Conservation (phyloP, 2,797 vertebrate species). For the Hirundo rustica region DNA sequence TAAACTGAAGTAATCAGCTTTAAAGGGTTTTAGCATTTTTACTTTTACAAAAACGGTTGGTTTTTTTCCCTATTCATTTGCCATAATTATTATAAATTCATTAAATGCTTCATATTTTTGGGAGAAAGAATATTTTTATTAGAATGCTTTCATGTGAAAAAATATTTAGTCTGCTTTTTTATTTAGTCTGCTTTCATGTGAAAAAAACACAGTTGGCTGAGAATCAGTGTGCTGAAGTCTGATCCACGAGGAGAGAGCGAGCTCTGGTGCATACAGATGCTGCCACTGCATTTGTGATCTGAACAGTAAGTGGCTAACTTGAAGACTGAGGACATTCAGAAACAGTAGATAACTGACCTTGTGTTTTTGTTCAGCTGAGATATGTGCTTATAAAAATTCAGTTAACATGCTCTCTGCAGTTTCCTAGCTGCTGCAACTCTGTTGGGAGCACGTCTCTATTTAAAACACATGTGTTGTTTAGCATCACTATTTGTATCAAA, state of each 20-base stretch:
- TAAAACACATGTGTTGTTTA: conserved; percentile 49
- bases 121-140: background rate
- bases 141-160: background rate
- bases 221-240: background rate
- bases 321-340: conserved; percentile 33
- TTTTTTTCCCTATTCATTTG: background rate
- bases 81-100: background rate
- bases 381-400: conserved; percentile 57
- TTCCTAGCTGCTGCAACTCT: conserved; percentile 41
- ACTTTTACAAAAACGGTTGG: background rate
- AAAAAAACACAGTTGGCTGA: background rate
- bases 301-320: conserved; percentile 15
- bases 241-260: background rate
- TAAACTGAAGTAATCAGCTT: background rate
- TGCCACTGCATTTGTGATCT: background rate
- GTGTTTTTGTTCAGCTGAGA: conserved; percentile 45
- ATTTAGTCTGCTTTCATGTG: background rate
- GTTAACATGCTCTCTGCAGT: conserved; percentile 33
- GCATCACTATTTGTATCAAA: conserved; percentile 34
- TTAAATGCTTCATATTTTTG: background rate
- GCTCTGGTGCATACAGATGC: background rate
- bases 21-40: background rate
- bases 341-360: conserved; percentile 43
- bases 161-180: background rate
- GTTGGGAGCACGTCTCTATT: conserved; percentile 29